phyloP scores from a whole-genome alignment of 2,888 invertebrate species.

The Ptilodon capucinus region DNA sequence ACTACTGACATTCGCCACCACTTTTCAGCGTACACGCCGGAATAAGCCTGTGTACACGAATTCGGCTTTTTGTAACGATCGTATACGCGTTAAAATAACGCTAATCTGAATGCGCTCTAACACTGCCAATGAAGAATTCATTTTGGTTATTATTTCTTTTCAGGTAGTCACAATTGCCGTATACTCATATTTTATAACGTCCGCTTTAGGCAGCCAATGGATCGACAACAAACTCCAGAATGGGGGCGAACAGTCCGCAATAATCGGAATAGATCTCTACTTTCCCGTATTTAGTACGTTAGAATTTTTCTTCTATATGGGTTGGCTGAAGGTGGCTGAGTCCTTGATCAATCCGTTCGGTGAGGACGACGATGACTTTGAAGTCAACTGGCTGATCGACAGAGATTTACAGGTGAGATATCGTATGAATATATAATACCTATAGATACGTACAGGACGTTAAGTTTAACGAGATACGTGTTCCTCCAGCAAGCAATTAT shows the following conservation, averaged over 20 bases:
- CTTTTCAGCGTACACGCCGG: no score
- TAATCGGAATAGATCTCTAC: slow-evolving; percentile 90
- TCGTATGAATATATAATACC: background rate
- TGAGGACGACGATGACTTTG: slow-evolving; percentile 95
- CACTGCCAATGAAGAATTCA: no score
- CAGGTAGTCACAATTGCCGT: slow-evolving; percentile 95
- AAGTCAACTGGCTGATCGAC: slow-evolving; percentile 96
- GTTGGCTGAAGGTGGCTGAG: slow-evolving; percentile 96
- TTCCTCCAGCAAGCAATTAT: no score
- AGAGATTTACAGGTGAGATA: slow-evolving; percentile 89
- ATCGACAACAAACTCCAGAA: slow-evolving; percentile 81
- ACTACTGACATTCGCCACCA: no score
- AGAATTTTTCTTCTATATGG: slow-evolving; percentile 94
- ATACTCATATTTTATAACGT: slow-evolving; percentile 95
- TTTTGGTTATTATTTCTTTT: slow-evolving; percentile 31
- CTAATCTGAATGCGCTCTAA: no score
- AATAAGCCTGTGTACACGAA: no score
- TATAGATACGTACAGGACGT: no score
- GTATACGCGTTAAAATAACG: no score
- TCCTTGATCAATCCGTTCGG: slow-evolving; percentile 95
- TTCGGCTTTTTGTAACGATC: no score
- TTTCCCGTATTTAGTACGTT: slow-evolving; percentile 95
- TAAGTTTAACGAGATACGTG: no score
- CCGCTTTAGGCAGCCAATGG: slow-evolving; percentile 95
- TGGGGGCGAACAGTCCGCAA: slow-evolving; percentile 50